Percentiles rank a stretch among this genome's conserved stretches.
Conservation (phyloP, 1,140 invertebrate species). For the Diorhabda elongata region DNA sequence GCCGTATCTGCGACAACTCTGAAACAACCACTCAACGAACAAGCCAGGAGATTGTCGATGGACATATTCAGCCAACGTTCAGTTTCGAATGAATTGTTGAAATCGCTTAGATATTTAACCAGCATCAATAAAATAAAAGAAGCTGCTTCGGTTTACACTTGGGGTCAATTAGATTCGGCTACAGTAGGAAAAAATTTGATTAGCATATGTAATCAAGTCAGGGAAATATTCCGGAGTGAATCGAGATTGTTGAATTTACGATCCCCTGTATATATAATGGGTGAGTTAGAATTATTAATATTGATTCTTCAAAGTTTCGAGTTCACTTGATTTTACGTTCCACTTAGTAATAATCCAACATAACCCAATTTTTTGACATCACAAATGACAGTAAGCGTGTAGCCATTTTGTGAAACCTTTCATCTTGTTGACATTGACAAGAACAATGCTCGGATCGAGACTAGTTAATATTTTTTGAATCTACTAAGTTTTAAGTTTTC, state of each 20-base stretch:
- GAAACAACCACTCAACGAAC: conserved; percentile 26
- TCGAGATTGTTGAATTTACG: conserved; percentile 44
- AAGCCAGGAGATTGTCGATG: conserved; percentile 30
- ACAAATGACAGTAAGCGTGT: too few relatives aligned
- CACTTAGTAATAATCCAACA: too few relatives aligned
- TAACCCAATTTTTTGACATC: too few relatives aligned
- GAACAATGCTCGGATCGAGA: too few relatives aligned
- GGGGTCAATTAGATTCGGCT: conserved; percentile 35
- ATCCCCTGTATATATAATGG: conserved; percentile 47
- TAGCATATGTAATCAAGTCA: conserved; percentile 37
- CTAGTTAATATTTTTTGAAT: too few relatives aligned
- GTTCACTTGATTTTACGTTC: too few relatives aligned
- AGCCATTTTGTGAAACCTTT: too few relatives aligned
- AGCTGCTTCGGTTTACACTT: conserved; percentile 26
- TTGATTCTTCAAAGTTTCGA: too few relatives aligned
- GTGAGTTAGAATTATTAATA: conserved; percentile 27
- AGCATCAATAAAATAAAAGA: conserved; percentile 35
- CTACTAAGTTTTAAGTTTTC: too few relatives aligned
- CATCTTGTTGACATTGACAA: too few relatives aligned
- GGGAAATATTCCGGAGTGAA: conserved; percentile 44
- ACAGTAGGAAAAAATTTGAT: conserved; percentile 32
- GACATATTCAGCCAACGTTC: conserved; percentile 39
- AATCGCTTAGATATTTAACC: conserved; percentile 35
- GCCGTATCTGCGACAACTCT: conserved; percentile 28
- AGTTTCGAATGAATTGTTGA: conserved; percentile 37